Base-by-base conservation (phyloP, 2,888 invertebrate genomes). In the Ichneumoninae sp. region DNA sequence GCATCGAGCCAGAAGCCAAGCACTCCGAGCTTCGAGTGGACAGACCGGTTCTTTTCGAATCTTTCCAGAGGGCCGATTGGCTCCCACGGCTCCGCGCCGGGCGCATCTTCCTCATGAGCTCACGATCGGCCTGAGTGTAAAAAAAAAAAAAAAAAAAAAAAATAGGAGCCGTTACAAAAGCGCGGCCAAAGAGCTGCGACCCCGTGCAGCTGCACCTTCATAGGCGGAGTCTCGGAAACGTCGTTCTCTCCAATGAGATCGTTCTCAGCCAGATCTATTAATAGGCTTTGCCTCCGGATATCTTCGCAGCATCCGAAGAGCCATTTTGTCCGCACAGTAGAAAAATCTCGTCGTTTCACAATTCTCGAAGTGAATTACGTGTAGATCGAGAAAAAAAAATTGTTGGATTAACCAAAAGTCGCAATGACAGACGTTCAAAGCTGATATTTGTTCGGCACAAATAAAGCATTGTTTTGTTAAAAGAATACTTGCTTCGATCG, bases 1-100 rank as follows among this genome's bases (percentile, higher is more conserved):
- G 73, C 78, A 83, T 68, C 44, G 73, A 44, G 68, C 57, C 73
- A 44, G 66, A 66, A n/a, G 47, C 66, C 54, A 60, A 83, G 82
- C 78, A 65, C 50, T 63, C 19, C 33, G 73, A 63, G 47, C 83
- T 30, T n/a, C 69, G 79, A 83, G 74, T 79, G 79, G 83, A 78
- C 79, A 79, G 79, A 83, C 83, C 83, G 74, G 83, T 83, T 79
- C 30, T 60, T 78, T 79, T 57, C 69, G 44, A 63, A 74, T 83
- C 63, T 79, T 66, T 69, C 50, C 26, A 47, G 74, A 60, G 74
- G 44, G 63, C 83, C 79, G 63, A 83, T 83, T 68, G 66, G 74
- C 78, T 79, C 79, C 79, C 79, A 83, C 74, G 79, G 79, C 66
- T 79, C 30, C 63, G 13, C 26, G 30, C 63, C 63, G 63, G 33